Percentiles rank a stretch among this genome's conserved stretches.
Conservation (phyloP, 2,113 vertebrate species). For the Podocnemis expansa region DNA sequence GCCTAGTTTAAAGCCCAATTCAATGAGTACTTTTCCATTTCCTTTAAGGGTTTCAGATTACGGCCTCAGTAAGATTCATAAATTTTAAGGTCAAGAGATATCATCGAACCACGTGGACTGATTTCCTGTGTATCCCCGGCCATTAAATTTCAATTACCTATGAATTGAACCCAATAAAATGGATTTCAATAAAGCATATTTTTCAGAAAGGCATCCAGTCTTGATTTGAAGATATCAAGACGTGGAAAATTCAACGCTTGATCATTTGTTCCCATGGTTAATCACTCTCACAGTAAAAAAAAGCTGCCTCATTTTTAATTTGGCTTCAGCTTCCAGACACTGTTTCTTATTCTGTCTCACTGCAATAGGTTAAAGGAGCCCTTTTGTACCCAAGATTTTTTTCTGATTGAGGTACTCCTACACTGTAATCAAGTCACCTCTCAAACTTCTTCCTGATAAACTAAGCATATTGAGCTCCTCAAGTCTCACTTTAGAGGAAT, state of each 20-base stretch:
- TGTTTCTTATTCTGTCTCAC: background rate
- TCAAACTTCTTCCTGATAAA: background rate
- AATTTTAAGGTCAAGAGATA: background rate
- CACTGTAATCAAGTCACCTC: background rate
- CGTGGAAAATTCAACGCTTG: background rate
- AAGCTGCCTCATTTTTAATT: background rate
- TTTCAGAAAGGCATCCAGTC: background rate
- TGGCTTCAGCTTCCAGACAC: background rate
- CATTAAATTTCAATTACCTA: background rate
- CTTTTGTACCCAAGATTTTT: background rate
- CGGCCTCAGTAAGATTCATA: background rate
- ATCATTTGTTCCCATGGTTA: background rate
- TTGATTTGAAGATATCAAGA: background rate
- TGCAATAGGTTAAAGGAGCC: background rate
- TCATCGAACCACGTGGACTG: background rate
- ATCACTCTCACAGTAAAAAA: background rate
- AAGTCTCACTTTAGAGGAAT: background rate
- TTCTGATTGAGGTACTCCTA: background rate
- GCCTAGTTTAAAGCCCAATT: background rate
- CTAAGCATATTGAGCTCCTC: background rate
- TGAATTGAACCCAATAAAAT: background rate
- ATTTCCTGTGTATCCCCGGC: background rate
- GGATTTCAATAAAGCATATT: background rate
- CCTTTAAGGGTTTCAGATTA: background rate
- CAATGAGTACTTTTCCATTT: background rate